phyloP scores from a whole-genome alignment of 2,797 vertebrate genomes.

The Mus caroli region DNA sequence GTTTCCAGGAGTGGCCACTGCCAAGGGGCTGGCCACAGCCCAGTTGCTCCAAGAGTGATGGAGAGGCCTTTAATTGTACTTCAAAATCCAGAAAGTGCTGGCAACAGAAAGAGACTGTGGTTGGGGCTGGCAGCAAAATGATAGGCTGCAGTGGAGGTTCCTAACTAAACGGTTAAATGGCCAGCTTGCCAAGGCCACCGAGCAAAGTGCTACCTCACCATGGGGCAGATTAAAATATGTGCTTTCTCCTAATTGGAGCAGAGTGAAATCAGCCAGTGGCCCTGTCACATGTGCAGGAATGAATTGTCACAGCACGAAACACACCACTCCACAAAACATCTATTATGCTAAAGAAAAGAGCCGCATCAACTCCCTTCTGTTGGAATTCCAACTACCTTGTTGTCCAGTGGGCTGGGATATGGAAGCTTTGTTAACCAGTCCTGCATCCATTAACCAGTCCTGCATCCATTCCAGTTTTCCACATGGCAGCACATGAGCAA shows the following conservation, averaged over 20 bases:
- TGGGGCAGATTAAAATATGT: slow-evolving; percentile 91
- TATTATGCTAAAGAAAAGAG: slow-evolving; percentile 77
- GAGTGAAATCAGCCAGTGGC: slow-evolving; percentile 88
- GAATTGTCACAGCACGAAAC: slow-evolving; percentile 90
- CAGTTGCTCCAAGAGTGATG: slow-evolving; percentile 82
- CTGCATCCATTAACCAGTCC: accelerated
- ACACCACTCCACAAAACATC: slow-evolving; percentile 84
- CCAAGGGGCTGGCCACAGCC: not conserved
- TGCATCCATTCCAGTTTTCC: accelerated
- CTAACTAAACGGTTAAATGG: slow-evolving; percentile 88
- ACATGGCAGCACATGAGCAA: not conserved
- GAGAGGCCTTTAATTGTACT: slow-evolving; percentile 87
- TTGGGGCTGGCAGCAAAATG: slow-evolving; percentile 83
- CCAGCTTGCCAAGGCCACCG: slow-evolving; percentile 89
- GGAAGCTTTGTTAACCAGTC: accelerated
- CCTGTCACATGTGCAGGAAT: slow-evolving; percentile 90
- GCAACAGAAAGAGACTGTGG: slow-evolving; percentile 81
- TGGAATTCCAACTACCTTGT: slow-evolving; percentile 43
- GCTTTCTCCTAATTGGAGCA: slow-evolving; percentile 91
- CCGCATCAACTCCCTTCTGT: slow-evolving; percentile 3
- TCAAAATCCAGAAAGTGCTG: slow-evolving; percentile 85
- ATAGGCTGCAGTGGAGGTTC: slow-evolving; percentile 80
- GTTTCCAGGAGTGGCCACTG: not conserved
- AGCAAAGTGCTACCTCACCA: slow-evolving; percentile 89
- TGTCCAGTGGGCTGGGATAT: not conserved